These are phyloP conservation scores for Oenanthe oenanthe DNA, from an alignment of 2,113 vertebrate species.

Conservation along the genomic window DNA sequence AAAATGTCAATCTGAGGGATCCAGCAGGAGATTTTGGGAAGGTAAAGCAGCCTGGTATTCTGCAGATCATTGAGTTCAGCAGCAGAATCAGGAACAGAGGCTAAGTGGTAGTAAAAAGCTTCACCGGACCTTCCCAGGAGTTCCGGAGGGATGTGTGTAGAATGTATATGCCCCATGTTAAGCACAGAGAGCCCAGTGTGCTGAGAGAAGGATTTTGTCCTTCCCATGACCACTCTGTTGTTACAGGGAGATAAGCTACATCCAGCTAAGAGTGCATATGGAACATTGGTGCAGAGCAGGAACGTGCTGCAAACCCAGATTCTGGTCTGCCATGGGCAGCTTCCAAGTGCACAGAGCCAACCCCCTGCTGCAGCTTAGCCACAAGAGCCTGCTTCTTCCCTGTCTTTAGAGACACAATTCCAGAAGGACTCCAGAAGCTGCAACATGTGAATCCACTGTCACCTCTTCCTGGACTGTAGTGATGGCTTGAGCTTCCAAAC, in stretches of 20 bases:
- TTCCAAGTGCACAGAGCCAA: neutral
- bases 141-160: neutral
- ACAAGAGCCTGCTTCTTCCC: neutral
- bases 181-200: neutral
- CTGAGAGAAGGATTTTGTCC: neutral
- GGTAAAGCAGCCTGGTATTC: neutral
- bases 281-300: neutral
- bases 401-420: neutral
- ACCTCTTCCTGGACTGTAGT: neutral
- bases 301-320: fast-evolving
- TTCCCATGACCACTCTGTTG: neutral
- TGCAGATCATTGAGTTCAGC: neutral
- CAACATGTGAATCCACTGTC: neutral
- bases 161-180: neutral
- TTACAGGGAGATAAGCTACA: neutral
- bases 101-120: neutral
- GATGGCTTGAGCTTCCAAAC: neutral
- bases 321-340: neutral
- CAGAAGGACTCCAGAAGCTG: neutral
- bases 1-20: neutral
- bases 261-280: fast-evolving
- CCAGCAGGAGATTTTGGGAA: neutral
- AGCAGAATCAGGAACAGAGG: neutral
- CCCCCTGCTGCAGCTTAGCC: neutral
- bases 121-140: neutral